Conservation (phyloP, 1,140 invertebrate species). For the Eriocheir sinensis region DNA sequence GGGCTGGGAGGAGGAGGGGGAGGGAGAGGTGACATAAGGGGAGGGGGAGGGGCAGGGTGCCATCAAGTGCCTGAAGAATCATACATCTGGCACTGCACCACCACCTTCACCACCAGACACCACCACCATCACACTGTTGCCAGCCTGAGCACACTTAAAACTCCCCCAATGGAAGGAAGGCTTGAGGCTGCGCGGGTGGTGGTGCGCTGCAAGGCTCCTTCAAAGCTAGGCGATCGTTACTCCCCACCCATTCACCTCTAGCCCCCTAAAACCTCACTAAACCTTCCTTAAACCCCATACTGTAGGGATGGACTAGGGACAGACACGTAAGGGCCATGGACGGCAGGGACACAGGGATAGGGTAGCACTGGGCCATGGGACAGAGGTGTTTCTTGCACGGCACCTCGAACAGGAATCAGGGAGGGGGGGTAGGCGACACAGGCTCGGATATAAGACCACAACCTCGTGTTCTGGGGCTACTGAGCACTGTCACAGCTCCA, state of each 20-base stretch:
- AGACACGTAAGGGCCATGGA: background rate
- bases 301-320: background rate
- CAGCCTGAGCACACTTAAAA: slow-evolving; percentile 24
- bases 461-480: background rate
- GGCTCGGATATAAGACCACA: background rate
- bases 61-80: background rate
- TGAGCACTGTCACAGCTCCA: background rate
- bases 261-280: background rate
- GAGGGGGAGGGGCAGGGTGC: background rate
- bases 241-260: background rate
- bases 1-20: background rate
- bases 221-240: slow-evolving; percentile 40
- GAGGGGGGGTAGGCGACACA: background rate
- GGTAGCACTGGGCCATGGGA: background rate
- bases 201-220: background rate
- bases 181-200: slow-evolving; percentile 27
- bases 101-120: background rate
- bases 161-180: background rate
- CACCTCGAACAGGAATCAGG: background rate
- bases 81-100: slow-evolving; percentile 19
- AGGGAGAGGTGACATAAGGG: background rate
- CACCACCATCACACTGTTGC: slow-evolving; percentile 10
- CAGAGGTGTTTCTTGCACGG: background rate
- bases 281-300: too few relatives aligned
- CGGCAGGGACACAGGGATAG: background rate